Conservation (phyloP, 2,113 vertebrate genomes). For the Electrona antarctica region DNA sequence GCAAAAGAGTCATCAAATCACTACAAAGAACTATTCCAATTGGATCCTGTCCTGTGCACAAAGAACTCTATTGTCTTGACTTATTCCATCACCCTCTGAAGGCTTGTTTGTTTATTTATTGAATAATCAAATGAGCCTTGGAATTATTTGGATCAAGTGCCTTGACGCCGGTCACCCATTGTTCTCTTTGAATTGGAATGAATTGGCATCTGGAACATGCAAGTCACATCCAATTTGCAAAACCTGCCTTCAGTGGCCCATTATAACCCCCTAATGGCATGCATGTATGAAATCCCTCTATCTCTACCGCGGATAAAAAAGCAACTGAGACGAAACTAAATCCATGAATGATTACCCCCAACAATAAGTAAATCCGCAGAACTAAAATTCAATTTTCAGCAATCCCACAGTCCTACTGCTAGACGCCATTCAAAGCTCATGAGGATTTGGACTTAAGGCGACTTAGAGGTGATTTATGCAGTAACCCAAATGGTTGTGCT, state of each 20-base stretch:
- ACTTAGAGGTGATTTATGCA: conserved; percentile 78
- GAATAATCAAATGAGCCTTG: conserved; percentile 38
- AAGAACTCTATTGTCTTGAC: background rate
- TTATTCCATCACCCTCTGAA: conserved; percentile 1
- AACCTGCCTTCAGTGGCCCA: conserved; percentile 56
- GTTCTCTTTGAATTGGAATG: conserved; percentile 34
- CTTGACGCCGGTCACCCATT: conserved; percentile 19
- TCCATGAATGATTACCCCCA: conserved; percentile 72
- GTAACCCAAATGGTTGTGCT: conserved; percentile 62
- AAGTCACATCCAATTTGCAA: conserved; percentile 56
- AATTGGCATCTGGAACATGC: conserved; percentile 29
- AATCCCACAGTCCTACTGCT: conserved; percentile 70
- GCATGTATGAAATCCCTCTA: conserved; percentile 62
- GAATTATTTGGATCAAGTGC: conserved; percentile 40
- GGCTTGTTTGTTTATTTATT: conserved; percentile 11
- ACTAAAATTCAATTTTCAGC: conserved; percentile 77
- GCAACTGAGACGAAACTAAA: conserved; percentile 67
- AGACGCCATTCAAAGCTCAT: conserved; percentile 73
- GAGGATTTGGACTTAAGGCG: conserved; percentile 77
- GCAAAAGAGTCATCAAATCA: conserved; percentile 24
- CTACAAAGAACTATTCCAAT: background rate
- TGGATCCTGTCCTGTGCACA: conserved; percentile 16
- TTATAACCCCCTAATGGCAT: conserved; percentile 58
- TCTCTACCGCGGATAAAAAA: conserved; percentile 61
- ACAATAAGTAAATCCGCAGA: conserved; percentile 74